Evolutionary conservation across 2,888 invertebrate genomes (phyloP).

Genomic region (Nematopogon swammerdamellus): DNA sequence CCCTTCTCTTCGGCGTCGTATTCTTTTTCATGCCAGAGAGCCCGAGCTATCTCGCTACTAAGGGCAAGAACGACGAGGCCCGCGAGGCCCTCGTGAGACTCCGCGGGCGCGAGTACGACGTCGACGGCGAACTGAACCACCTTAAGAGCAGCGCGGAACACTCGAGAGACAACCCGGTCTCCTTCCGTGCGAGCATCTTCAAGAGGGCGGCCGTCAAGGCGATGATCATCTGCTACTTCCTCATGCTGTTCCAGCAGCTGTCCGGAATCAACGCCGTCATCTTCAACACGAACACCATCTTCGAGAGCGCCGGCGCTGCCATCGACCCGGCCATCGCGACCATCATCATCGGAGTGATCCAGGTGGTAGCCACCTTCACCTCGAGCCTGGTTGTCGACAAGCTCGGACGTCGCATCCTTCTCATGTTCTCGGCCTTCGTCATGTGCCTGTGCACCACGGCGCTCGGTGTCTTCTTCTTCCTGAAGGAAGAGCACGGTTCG

Average conservation of each 20-base stretch:
- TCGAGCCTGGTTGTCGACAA: constrained; percentile 78
- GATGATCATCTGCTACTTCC: constrained; percentile 66
- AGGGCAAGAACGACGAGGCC: constrained; percentile 64
- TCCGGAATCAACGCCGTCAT: constrained; percentile 82
- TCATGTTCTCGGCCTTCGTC: constrained; percentile 66
- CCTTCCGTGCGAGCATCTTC: constrained; percentile 54
- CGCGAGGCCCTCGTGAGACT: constrained; percentile 65
- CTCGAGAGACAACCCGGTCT: constrained; percentile 46
- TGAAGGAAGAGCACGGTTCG: constrained; percentile 28
- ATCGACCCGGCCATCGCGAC: constrained; percentile 61
- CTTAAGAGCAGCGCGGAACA: constrained; percentile 57
- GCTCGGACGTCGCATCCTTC: constrained; percentile 72
- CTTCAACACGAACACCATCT: constrained; percentile 75
- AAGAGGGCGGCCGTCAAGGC: constrained; percentile 65
- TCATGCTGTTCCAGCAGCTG: constrained; percentile 90
- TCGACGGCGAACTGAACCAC: constrained; percentile 60
- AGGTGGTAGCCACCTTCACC: constrained; percentile 71
- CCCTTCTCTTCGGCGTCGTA: constrained; percentile 64
- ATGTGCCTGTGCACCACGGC: constrained; percentile 69
- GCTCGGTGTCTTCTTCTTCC: constrained; percentile 70
- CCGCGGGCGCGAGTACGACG: constrained; percentile 70
- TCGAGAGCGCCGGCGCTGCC: constrained; percentile 59
- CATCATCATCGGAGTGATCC: constrained; percentile 81
- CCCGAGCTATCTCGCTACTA: constrained; percentile 68
- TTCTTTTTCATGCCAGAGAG: constrained; percentile 88